Percentiles rank a stretch among this genome's conserved stretches.
Evolutionary conservation across 1,140 invertebrate genomes (phyloP).

Genomic region (Drosophila tristis): DNA sequence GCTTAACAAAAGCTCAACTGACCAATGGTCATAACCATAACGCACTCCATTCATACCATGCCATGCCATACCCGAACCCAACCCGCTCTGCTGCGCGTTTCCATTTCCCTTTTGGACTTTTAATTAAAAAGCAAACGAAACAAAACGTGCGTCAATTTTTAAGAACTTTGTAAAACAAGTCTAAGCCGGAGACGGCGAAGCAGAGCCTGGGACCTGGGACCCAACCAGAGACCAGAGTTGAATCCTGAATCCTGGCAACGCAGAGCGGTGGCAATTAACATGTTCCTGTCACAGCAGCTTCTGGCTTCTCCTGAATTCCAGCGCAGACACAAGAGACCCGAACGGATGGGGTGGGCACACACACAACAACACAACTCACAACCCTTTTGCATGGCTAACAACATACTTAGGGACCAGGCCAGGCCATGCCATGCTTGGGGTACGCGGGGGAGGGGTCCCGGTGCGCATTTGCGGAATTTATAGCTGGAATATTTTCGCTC

Average conservation of each 20-base stretch:
- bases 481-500: constrained; percentile 51
- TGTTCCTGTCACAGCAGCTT: constrained; percentile 68
- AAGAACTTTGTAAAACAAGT: constrained; percentile 75
- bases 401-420: constrained; percentile 57
- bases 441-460: constrained; percentile 1
- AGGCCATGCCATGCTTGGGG: background rate
- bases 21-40: constrained; percentile 70
- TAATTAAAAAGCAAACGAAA: constrained; percentile 72
- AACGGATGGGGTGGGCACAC: constrained; percentile 3
- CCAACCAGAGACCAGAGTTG: constrained; percentile 14
- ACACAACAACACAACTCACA: constrained; percentile 1
- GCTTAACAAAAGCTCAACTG: constrained; percentile 68
- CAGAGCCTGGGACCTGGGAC: constrained; percentile 3
- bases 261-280: constrained; percentile 68
- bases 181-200: constrained; percentile 29
- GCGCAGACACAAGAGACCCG: constrained; percentile 32
- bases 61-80: no score
- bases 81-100: no score
- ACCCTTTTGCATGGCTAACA: constrained; percentile 71
- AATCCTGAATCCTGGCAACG: constrained; percentile 29
- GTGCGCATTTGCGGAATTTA: constrained; percentile 61
- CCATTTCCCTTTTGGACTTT: constrained; percentile 48
- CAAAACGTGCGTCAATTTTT: constrained; percentile 69
- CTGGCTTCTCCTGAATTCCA: constrained; percentile 67
- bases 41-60: background rate